These are phyloP conservation scores for Coelopa frigida DNA, from an alignment of 1,140 invertebrate species.

Conservation along the genomic window DNA sequence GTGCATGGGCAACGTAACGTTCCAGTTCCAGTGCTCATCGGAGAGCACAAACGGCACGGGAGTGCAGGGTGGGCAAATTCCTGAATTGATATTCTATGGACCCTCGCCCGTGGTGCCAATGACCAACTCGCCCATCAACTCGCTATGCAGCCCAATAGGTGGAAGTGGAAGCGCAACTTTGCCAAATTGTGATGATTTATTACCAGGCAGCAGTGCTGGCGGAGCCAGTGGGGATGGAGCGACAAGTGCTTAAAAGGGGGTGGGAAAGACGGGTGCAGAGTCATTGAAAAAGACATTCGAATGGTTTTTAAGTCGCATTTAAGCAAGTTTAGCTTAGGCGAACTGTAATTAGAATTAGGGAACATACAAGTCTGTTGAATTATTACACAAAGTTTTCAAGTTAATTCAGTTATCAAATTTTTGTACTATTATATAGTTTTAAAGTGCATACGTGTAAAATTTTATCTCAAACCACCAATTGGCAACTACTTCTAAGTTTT, in stretches of 20 bases:
- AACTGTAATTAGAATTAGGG: too few species aligned
- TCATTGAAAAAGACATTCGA: slow-evolving; percentile 19
- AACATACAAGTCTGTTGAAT: slow-evolving; percentile 12
- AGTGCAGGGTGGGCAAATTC: slow-evolving; percentile 88
- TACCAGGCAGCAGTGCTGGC: slow-evolving; percentile 18
- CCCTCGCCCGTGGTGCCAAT: slow-evolving; percentile 50
- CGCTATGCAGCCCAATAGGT: slow-evolving; percentile 32
- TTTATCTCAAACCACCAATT: too few species aligned
- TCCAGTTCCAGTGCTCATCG: slow-evolving; percentile 89
- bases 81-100: slow-evolving; percentile 87
- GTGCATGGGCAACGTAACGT: slow-evolving; percentile 80
- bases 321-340: background rate
- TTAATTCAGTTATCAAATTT: too few species aligned
- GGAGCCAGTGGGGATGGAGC: slow-evolving; percentile 7
- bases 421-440: too few species aligned
- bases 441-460: too few species aligned
- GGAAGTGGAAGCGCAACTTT: slow-evolving; percentile 10
- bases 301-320: slow-evolving; percentile 11
- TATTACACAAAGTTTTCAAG: too few species aligned
- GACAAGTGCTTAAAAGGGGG: slow-evolving; percentile 2
- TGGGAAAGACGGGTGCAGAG: background rate
- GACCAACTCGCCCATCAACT: slow-evolving; percentile 28
- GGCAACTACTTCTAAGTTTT: too few species aligned
- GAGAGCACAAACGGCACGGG: slow-evolving; percentile 91
- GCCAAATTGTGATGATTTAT: slow-evolving; percentile 26